Base-by-base conservation (phyloP, 2,888 invertebrate genomes). In the Hydriomena furcata region DNA sequence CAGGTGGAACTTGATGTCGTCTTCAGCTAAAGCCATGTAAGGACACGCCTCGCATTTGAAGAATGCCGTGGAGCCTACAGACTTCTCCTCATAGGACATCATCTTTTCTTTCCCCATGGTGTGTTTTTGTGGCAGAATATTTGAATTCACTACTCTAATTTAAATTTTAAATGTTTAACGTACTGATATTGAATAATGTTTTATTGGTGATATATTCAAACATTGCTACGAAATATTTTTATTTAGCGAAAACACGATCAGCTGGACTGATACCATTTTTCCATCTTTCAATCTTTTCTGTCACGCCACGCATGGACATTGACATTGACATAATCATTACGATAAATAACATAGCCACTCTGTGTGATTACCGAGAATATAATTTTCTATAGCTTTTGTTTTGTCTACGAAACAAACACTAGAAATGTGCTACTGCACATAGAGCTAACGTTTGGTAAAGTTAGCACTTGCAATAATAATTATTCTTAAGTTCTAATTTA, bases 41-140 rank as follows among this genome's bases (percentile, higher is more conserved):
- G 91, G 90, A 62, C 92, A 92, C 5, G 91, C 84, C 57, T 88
- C 91, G 60, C 92, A 92, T 68, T 91, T 85, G 66, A 87, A 92
- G 60, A 92, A 91, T 36, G 85, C 68, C 11, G 91, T 88, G 6
- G 89, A 84, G 0, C 91, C 91, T 27, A 90, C 84, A 1, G 86
- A 84, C 65, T 91, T 91, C 62, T 88, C 89, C 55, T 86, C 84
- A 54, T 91, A 90, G 13, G 88, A 86, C 82, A 89, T 88, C 20
- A 89, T 77, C 59, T 88, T 90, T 60, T 85, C 84, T 48, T 81
- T 83, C 4, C 73, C 58, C 46, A 71, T 37, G 34, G 70, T 62
- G 73, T 5, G 58, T 55, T 32, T 77, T 70, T 35, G 55, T 60
- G 36, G 41, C 4, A 24, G 4, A 17, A 3, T 17, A 17, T 17